These are phyloP conservation scores for Salarias fasciatus DNA, from an alignment of 2,797 vertebrate genomes.

Conservation along the genomic window DNA sequence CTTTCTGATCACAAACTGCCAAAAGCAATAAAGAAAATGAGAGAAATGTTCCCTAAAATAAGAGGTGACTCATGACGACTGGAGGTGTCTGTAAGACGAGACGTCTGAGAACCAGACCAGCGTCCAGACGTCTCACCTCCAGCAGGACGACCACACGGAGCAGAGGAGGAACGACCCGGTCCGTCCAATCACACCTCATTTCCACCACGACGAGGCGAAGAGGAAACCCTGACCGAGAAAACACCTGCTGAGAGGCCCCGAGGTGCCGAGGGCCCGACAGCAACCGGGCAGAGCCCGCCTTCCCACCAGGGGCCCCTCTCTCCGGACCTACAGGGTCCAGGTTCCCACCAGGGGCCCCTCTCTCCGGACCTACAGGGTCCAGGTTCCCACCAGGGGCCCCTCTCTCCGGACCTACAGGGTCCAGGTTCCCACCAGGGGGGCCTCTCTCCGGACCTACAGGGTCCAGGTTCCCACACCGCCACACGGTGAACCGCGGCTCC, in stretches of 20 bases:
- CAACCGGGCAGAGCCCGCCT: slow-evolving; percentile 43
- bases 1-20: too few relatives aligned
- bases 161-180: slow-evolving; percentile 21
- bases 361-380: too few relatives aligned
- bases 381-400: slow-evolving; percentile 18
- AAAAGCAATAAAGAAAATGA: too few relatives aligned
- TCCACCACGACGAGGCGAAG: background rate
- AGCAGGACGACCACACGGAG: slow-evolving; percentile 36
- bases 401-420: too few relatives aligned
- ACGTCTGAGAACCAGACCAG: too few relatives aligned
- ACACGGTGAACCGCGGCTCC: slow-evolving; percentile 12
- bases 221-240: slow-evolving; percentile 47
- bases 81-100: too few relatives aligned
- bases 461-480: slow-evolving; percentile 67
- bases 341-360: slow-evolving; percentile 18
- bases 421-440: slow-evolving; percentile 18
- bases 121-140: slow-evolving; percentile 47
- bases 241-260: slow-evolving; percentile 47
- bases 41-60: too few relatives aligned
- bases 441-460: too few relatives aligned
- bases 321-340: slow-evolving; percentile 54
- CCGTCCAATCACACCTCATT: slow-evolving; percentile 49
- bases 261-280: slow-evolving; percentile 10
- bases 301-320: slow-evolving; percentile 14
- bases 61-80: too few relatives aligned